Evolutionary conservation across 2,797 vertebrate species (phyloP), one percentile per base, ranked within the genome.

Genomic region (Fundulus diaphanus): DNA sequence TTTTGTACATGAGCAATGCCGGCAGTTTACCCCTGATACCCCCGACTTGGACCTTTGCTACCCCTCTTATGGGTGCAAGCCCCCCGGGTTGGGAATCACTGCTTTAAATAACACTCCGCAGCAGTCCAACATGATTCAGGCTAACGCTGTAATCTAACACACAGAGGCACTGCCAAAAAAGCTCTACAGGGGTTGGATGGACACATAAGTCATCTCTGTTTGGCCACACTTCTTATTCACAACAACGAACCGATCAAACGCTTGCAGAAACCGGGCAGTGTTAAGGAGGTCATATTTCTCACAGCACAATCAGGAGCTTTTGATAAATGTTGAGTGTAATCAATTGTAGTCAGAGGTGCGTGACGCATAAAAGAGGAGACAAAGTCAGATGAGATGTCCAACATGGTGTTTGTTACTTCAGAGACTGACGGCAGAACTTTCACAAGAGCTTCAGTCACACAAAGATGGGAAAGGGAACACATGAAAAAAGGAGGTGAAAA

Each of bases 301-400:
- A 77, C 79, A 73, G 40, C 74, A 86, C 48, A 29, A 80, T 70
- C 22, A 24, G 16, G 46, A n/a, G 51, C 3, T 72, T 81, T 81
- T 87, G 37, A 33, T 51, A 82, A 6, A 49, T 44, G 33, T 72
- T 33, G 31, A n/a, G 52, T n/a, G 18, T 68, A 76, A 68, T 72
- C n/a, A 80, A 46, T 67, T 68, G n/a, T 7, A 59, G 2, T 52
- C 56, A 85, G 54, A 74, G 52, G 44, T 73, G 24, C 3, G 12
- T 29, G 33, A 83, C 67, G 29, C 70, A 77, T 22, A 1, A 44
- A 44, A 22, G 59, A 51, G 24, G 49, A 51, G 20, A 37, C 59
- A 61, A 20, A 65, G 35, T 15, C 12, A 27, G 12, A 24, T 24
- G 20, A 22, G 9, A 65, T 20, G 5, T 61, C 7, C 18, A 6